These are phyloP conservation scores for Temnothorax nylanderi DNA, from an alignment of 1,140 invertebrate species.

Conservation along the genomic window DNA sequence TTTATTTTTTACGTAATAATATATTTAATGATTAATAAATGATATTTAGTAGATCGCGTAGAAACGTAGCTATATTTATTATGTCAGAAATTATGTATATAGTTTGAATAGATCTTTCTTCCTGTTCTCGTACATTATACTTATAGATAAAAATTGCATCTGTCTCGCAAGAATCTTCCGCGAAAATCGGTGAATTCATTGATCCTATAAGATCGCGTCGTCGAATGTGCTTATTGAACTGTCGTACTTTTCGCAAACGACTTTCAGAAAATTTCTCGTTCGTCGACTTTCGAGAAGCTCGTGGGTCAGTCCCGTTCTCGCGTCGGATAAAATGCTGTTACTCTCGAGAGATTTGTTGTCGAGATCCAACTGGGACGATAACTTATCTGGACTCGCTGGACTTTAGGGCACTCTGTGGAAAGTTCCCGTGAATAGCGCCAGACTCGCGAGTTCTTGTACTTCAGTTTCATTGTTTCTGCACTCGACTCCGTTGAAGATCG, in stretches of 20 bases:
- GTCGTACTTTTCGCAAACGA: conserved; percentile 37
- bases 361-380: conserved; percentile 56
- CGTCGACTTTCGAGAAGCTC: conserved; percentile 7
- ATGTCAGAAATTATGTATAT: background rate
- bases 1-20: background rate
- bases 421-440: conserved; percentile 36
- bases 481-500: background rate
- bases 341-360: conserved; percentile 61
- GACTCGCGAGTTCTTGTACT: conserved; percentile 32
- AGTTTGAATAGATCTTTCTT: background rate
- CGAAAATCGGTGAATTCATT: background rate
- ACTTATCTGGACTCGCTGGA: conserved; percentile 49
- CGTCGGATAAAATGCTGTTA: conserved; percentile 34
- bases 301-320: conserved; percentile 24
- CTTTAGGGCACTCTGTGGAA: conserved; percentile 38
- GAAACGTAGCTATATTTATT: background rate
- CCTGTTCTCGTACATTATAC: background rate
- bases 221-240: conserved; percentile 31
- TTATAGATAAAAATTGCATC: background rate
- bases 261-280: conserved; percentile 19
- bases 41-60: background rate
- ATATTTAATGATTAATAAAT: background rate
- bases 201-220: background rate
- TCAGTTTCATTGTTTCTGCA: conserved; percentile 49
- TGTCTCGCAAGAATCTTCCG: background rate